phyloP scores from a whole-genome alignment of 2,113 vertebrate species.

The Plecotus auritus region DNA sequence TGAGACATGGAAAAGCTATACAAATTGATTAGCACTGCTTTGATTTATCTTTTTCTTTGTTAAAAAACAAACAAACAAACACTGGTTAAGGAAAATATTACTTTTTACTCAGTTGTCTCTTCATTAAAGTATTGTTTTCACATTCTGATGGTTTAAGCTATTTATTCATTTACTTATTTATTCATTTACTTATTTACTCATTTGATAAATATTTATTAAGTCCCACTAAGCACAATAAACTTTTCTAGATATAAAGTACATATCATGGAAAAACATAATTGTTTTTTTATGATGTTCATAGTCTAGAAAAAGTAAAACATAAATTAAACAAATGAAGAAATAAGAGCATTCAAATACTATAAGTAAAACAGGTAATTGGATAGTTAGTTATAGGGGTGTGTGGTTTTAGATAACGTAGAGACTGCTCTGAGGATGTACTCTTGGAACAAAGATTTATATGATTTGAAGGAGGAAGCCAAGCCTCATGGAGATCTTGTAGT shows the following conservation, averaged over 20 bases:
- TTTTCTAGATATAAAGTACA: not conserved
- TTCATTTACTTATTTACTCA: slow-evolving; percentile 5
- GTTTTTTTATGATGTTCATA: not conserved
- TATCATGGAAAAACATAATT: not conserved
- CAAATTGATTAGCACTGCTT: not conserved
- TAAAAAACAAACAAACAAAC: not conserved
- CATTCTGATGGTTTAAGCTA: slow-evolving; percentile 5
- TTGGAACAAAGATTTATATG: not conserved
- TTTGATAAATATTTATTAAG: slow-evolving; percentile 32
- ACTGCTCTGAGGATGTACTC: not conserved
- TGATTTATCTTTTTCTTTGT: not conserved
- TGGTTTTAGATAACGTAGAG: not conserved
- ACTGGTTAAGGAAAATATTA: not conserved
- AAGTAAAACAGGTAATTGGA: not conserved
- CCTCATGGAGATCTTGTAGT: not conserved
- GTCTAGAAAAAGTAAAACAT: not conserved
- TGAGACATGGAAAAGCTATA: not conserved
- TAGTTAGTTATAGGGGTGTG: not conserved
- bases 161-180: slow-evolving; percentile 12
- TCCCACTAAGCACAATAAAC: not conserved
- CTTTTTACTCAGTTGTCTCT: not conserved
- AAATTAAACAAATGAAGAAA: not conserved
- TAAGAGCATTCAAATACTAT: not conserved
- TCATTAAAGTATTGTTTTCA: slow-evolving; percentile 12
- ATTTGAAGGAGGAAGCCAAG: not conserved